A percentile compares a stretch with the other conserved stretches of the same genome.
phyloP scores from a whole-genome alignment of 2,797 vertebrate genomes.

The Leptodactylus fallax region DNA sequence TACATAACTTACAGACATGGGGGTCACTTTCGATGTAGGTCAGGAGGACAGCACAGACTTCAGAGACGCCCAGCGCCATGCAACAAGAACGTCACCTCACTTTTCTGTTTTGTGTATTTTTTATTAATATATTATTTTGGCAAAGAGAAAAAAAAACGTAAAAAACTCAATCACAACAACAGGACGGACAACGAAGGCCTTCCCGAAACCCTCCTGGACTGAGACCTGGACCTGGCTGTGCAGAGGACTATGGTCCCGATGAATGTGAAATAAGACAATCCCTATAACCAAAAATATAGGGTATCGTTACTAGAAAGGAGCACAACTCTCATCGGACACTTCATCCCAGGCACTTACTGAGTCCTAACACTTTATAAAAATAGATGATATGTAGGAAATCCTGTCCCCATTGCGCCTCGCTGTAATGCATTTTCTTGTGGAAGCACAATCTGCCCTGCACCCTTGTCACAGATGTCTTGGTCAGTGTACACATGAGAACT shows the following conservation, averaged over 20 bases:
- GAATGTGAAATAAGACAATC: not conserved
- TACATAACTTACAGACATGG: too few relatives aligned
- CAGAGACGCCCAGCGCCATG: too few relatives aligned
- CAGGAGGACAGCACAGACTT: too few relatives aligned
- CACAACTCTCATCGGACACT: not conserved
- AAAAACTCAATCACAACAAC: constrained; percentile 6
- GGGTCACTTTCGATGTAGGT: too few relatives aligned
- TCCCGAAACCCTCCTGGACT: not conserved
- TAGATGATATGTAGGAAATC: not conserved
- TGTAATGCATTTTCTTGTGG: not conserved
- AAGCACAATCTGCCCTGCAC: not conserved
- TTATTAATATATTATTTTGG: constrained; percentile 64
- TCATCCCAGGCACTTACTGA: constrained; percentile 45
- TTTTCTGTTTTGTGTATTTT: not conserved
- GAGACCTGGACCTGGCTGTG: constrained; percentile 8
- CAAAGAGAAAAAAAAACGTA: constrained; percentile 24
- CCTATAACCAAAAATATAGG: too few relatives aligned
- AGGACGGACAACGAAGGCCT: constrained; percentile 25
- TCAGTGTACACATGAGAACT: not conserved
- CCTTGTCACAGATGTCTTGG: constrained; percentile 4
- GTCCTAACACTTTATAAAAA: constrained; percentile 17
- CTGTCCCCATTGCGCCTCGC: not conserved
- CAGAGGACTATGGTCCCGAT: not conserved
- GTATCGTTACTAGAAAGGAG: not conserved
- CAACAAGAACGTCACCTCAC: not conserved